A percentile compares a stretch with the other conserved stretches of the same genome.
Conservation (phyloP, 2,888 invertebrate species). For the Baronia brevicornis region DNA sequence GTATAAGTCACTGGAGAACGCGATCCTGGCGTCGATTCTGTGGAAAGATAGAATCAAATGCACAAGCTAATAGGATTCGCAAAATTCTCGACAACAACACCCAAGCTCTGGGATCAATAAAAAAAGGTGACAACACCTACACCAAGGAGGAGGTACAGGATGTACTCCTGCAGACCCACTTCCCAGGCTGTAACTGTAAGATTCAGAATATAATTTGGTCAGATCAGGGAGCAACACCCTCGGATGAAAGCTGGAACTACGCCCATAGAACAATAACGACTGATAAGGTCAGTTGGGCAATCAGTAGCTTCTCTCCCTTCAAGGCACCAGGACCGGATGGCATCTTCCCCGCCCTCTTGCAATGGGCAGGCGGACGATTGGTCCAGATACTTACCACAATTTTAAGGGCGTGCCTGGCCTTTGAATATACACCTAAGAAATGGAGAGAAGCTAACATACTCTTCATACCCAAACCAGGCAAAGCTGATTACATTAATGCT, state of each 20-base stretch:
- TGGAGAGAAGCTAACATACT: neutral
- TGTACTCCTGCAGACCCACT: neutral
- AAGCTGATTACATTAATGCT: neutral
- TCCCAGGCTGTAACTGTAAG: neutral
- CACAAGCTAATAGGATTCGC: neutral
- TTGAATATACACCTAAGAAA: neutral
- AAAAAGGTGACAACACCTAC: neutral
- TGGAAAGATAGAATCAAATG: neutral
- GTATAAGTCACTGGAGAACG: neutral
- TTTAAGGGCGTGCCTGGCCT: neutral
- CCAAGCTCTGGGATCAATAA: neutral
- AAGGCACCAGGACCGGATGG: constrained; percentile 2
- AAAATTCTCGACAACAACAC: neutral
- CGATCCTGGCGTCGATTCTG: constrained; percentile 1
- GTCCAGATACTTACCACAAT: neutral
- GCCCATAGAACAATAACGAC: neutral
- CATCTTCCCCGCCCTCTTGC: neutral
- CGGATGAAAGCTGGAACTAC: neutral
- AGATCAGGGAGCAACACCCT: neutral
- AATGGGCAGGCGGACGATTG: neutral
- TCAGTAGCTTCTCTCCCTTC: constrained; percentile 2
- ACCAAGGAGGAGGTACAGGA: neutral
- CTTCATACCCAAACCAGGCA: neutral
- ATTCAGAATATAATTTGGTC: neutral
- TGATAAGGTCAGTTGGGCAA: neutral